Evolutionary conservation across 2,888 invertebrate genomes (phyloP), one percentile per base, ranked within the genome.

Genomic region (Urechis unicinctus): DNA sequence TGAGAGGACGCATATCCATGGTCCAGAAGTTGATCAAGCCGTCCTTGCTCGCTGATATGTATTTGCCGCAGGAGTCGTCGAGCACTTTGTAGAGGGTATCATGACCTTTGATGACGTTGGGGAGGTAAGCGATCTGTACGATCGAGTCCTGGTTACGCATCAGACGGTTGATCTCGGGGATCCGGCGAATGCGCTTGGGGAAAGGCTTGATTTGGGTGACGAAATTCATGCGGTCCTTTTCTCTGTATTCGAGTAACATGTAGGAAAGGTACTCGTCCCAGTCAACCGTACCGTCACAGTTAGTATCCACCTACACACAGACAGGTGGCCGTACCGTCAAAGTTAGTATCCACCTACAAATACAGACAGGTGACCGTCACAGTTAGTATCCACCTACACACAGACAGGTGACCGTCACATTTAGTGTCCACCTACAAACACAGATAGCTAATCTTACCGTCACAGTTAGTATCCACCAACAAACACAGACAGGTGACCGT

Each of bases 221-320:
- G 21, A 29, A 26, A 25, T 53, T 50, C 73, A 74, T 73, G 0
- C 56, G 55, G 5, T 68, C 64, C 54, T 67, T 71, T 52, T 68
- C 74, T 53, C 68, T 65, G 79, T 86, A 88, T 46, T 87, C 87
- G 59, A 88, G 79, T 57, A 89, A 82, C 61, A 89, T 79, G 78
- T 87, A 86, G 0, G 88, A 87, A 30, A 89, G 83, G 67, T 89
- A 83, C 76, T 90, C 89, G 70, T 88, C 85, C 89, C 89, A 89
- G 61, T 81, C 81, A 1, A 83, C 80, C 26, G 71, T 73, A 6
- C 81, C 83, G 63, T 83, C 79, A 65, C 81, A 79, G 79, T 83
- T 63, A 79, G 81, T 75, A 62, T 83, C 81, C 24, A 48, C n/a
- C n/a, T n/a, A n/a, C n/a, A n/a, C n/a, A n/a, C n/a, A n/a, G n/a